phyloP scores from a whole-genome alignment of 2,113 vertebrate genomes.

The Scomber scombrus region DNA sequence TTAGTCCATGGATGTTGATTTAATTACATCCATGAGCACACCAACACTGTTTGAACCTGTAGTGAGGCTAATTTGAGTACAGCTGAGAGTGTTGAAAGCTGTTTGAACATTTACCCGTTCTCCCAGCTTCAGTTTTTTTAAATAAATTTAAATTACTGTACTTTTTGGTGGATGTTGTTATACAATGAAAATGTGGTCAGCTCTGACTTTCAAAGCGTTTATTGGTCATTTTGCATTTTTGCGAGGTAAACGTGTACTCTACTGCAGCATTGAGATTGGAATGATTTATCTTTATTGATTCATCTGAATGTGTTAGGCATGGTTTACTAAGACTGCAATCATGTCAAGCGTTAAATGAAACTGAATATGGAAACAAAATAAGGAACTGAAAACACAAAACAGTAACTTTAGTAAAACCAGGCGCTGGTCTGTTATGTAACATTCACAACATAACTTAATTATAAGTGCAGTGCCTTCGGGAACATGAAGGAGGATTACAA shows the following conservation, averaged over 20 bases:
- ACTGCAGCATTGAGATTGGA: neutral
- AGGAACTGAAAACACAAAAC: neutral
- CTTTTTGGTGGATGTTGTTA: neutral
- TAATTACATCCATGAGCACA: too few relatives aligned
- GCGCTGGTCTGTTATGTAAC: neutral
- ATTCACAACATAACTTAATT: neutral
- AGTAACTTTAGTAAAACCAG: neutral
- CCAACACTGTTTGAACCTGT: too few relatives aligned
- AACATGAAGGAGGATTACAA: neutral
- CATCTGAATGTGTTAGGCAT: neutral
- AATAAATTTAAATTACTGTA: neutral
- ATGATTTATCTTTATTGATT: constrained; percentile 4
- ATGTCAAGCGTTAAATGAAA: neutral
- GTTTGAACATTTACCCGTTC: neutral
- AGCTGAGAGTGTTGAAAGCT: too few relatives aligned
- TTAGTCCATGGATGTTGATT: too few relatives aligned
- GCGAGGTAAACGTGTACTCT: neutral
- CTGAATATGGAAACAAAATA: neutral
- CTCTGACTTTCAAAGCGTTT: neutral
- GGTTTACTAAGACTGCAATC: neutral
- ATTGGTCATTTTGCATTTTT: neutral
- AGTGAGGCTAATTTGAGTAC: too few relatives aligned
- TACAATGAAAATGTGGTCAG: neutral
- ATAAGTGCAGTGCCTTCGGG: neutral
- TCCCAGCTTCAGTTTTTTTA: neutral